Base-by-base conservation (phyloP, 2,888 invertebrate genomes). In the Nasonovia ribisnigri region DNA sequence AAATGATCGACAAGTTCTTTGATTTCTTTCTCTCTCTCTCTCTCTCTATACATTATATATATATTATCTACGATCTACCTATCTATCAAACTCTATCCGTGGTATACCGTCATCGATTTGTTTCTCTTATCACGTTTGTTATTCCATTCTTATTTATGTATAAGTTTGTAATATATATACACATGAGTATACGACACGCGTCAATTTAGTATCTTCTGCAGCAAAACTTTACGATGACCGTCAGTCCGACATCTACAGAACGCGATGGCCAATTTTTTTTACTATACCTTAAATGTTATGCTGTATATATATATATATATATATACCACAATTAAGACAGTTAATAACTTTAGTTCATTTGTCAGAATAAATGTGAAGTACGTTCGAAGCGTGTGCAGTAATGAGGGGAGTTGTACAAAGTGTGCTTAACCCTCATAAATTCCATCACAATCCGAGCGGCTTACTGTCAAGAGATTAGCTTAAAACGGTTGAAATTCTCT, bases 401-500 rank as follows among this genome's bases (percentile, higher is more conserved):
- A 90, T 46, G 90, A 90, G 46, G 90, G 60, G 90, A 90, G 90
- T 90, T 67, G n/a, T 90, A 67, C 90, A 67, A 90, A 67, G 90
- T 67, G 60, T 67, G 90, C 46, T 67, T 67, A 90, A 90, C 90
- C 90, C 90, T 90, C 43, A 67, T 90, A 67, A 90, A 90, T 90
- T 90, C 90, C 90, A 67, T 90, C 90, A n/a, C 90, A 46, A 90
- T 90, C 90, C 90, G 60, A 67, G 46, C 77, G 36, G 77, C 60
- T 90, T 90, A 90, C 90, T 67, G 90, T 90, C 90, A 46, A 90
- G 90, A 90, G 90, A 90, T 90, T 67, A 90, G 90, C 90, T 90
- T 46, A 60, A 89, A 89, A 89, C 89, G 90, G 77, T 46, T 90
- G n/a, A 46, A 57, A 67, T 90, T 60, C 60, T 46, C 60, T n/a